Base-by-base conservation (phyloP, 2,113 vertebrate species). In the Centropristis striata region DNA sequence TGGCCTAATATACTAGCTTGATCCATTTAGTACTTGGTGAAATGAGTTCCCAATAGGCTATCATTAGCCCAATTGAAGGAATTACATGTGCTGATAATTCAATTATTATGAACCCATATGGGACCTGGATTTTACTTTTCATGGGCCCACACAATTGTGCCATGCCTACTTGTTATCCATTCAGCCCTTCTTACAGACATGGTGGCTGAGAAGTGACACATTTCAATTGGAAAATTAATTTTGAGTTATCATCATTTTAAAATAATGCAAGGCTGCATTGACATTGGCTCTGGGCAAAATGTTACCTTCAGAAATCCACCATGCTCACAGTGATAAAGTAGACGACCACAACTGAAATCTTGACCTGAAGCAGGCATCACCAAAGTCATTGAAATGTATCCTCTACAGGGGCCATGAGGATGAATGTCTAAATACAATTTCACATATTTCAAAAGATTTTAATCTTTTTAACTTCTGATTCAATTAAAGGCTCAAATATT, bases 401-500 rank as follows among this genome's bases (percentile, higher is more conserved):
- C 9, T 25, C 14, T 50, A 32, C 6, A 12, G 42, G 8, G 5
- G 32, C 12, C 20, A 75, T 32, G n/a, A 74, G 8, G 37, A 55
- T 18, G 9, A 53, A 42, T 18, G 20, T 18, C 27, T 23, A 2
- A 8, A 16, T 10, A 16, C 21, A 39, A 13, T 4, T 23, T 71
- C 7, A 4, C 20, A 54, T 3, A 32, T 32, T 32, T 32, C 6
- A 32, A 32, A 32, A 39, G 13, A 49, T 36, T 10, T 49, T 11
- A 28, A 32, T 44, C 44, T n/a, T 65, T 36, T 2, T 51, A 27
- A 25, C 20, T 46, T 41, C 7, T 5, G 6, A 23, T 32, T 51
- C 36, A 9, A 47, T 78, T 16, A 78, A 55, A 49, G 13, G 27
- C 12, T 57, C 28, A 61, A 3, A 74, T 44, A n/a, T 63, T 50